Evolutionary conservation across 2,113 vertebrate species (phyloP).

Genomic region (Chiloscyllium plagiosum): DNA sequence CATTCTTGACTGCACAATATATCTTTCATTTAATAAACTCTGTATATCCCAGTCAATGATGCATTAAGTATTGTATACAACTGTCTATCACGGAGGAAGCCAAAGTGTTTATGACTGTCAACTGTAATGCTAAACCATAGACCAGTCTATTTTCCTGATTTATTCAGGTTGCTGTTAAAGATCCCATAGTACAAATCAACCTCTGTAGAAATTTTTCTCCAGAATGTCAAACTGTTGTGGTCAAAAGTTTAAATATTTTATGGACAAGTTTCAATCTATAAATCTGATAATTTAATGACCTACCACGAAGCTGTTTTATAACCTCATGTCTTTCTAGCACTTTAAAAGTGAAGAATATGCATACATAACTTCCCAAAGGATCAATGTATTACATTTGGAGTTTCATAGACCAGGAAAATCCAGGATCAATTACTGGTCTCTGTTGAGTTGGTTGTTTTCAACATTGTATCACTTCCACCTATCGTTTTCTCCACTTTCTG

Average conservation of each 20-base stretch:
- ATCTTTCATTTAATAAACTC: background rate
- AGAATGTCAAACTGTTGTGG: background rate
- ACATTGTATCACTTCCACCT: background rate
- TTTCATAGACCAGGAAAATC: constrained; percentile 19
- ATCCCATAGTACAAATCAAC: background rate
- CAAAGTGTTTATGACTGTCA: background rate
- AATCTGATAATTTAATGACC: constrained; percentile 26
- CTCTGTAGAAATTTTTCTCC: background rate
- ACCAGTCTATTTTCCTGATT: background rate
- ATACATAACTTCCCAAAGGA: constrained; percentile 13
- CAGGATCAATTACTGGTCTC: background rate
- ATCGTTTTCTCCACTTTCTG: background rate
- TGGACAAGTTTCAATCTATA: background rate
- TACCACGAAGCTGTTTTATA: constrained; percentile 16
- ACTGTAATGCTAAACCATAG: background rate
- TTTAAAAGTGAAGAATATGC: constrained; percentile 21
- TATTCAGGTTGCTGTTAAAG: background rate
- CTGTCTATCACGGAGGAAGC: background rate
- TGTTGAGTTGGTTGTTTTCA: background rate
- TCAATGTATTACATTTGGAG: background rate
- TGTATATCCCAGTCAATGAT: background rate
- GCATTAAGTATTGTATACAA: background rate
- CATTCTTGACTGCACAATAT: background rate
- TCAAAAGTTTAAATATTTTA: constrained; percentile 34
- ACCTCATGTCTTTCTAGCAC: background rate